Base-by-base conservation (phyloP, 1,140 invertebrate genomes). In the Drosophila busckii region DNA sequence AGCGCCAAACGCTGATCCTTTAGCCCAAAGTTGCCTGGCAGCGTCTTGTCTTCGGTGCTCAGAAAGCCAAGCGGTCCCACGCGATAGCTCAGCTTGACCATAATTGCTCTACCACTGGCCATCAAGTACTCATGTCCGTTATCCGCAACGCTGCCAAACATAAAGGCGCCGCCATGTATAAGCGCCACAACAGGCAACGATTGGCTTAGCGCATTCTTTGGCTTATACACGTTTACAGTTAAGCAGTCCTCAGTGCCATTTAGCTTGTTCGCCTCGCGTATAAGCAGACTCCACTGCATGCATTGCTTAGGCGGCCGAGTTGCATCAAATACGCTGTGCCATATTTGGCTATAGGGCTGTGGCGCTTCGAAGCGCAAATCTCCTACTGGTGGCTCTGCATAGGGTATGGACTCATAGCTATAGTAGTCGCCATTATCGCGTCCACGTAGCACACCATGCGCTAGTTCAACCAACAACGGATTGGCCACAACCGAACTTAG, bases 31-130 rank as follows among this genome's bases (percentile, higher is more conserved):
- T 93, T 93, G 2, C 92, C 92, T 1, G 90, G 89, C 2, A 89
- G 75, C 1, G 84, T 73, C 1, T 87, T 70, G 55, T 92, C 90
- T 6, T 88, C 90, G 0, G 90, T 90, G 34, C 90, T 90, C 0
- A 92, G 67, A 71, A 92, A 92, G n/a, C 91, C 91, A 12, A 92
- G 62, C 1, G 90, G 88, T 16, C 91, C 91, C 7, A 93, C 59
- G n/a, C 92, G 73, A 70, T 92, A 93, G 68, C 91, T 92, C 0
- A 93, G 75, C 3, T 89, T 91, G 0, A 92, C 92, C n/a, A 90
- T 86, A 9, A 93, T 89, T 5, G 92, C 66, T 52, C 92, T 89
- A 16, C 80, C 66, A 20, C 89, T 48, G 20, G 89, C 90, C 88
- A 93, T 89, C 0, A 93, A 41, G 64, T 89, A 88, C 8, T 87